Base-by-base conservation (phyloP, 2,113 vertebrate genomes). In the Antigone vipio region DNA sequence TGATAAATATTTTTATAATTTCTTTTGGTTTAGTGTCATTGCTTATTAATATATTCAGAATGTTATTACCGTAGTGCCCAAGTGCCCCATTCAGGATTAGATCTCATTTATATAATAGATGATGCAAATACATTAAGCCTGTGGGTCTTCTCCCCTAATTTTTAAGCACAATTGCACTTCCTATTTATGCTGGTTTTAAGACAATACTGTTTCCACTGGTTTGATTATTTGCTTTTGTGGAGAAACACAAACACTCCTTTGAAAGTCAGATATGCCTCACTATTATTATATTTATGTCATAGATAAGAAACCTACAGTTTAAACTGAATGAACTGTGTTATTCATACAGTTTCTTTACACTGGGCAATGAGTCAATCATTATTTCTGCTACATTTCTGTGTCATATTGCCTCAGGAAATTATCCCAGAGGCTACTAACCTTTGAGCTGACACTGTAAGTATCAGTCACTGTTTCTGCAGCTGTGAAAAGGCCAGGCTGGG, bases 271-370 rank as follows among this genome's bases (percentile, higher is more conserved):
- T 49, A 52, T 0, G 5, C 23, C 30, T 49, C 38, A 44, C 26
- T 50, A 19, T 56, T 85, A 40, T 6, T 62, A 62, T 8, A 35
- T 62, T 60, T 59, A 60, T 89, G 49, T 69, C 42, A 69, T 4
- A 64, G 34, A 29, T 68, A 73, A 88, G 77, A 89, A 73, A 55
- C 23, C 5, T 47, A 38, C 40, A 42, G 53, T 91, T 83, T 79
- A 71, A 75, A 78, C 92, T 80, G 87, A 94, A 96, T 78, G 62
- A 96, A 95, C 66, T 91, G 23, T 58, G 92, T 97, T 97, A 97
- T 44, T 94, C 94, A 97, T 52, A 63, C 56, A 66, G 35, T 74
- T 69, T 69, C 97, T 96, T 88, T 82, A 63, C 32, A 76, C 45
- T 95, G 59, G 85, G 80, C 78, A 83, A 64, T 58, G 35, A 96